Evolutionary conservation across 2,113 vertebrate genomes (phyloP).

Genomic region (Empidonax alnorum): DNA sequence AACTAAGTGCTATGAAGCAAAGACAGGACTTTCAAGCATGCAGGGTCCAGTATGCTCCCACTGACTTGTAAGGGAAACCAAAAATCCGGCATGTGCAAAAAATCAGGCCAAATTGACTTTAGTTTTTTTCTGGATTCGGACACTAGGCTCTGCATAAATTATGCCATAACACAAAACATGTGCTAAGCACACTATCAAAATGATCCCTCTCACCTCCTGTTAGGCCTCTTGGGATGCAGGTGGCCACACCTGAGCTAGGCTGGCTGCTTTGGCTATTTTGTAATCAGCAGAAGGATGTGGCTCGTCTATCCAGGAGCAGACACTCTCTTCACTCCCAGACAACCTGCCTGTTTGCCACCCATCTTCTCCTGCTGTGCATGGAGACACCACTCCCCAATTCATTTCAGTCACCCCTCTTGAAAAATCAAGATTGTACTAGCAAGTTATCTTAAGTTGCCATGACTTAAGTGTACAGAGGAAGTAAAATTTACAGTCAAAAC

Average conservation of each 20-base stretch:
- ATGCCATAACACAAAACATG: not conserved
- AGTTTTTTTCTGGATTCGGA: not conserved
- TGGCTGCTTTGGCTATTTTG: not conserved
- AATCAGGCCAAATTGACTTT: not conserved
- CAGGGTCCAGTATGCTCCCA: not conserved
- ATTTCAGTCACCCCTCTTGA: not conserved
- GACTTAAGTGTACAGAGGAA: not conserved
- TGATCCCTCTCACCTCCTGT: not conserved
- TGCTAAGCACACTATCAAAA: not conserved
- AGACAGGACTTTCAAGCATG: not conserved
- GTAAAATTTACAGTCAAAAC: not conserved
- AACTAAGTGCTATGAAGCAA: not conserved
- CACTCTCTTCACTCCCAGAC: rapidly evolving
- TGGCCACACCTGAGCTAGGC: not conserved
- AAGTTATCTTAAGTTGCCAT: not conserved
- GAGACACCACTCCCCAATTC: not conserved
- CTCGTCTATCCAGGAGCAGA: not conserved
- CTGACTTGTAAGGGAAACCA: not conserved
- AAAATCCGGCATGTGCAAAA: not conserved
- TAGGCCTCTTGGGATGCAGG: not conserved
- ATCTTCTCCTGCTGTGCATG: not conserved
- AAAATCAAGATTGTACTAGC: not conserved
- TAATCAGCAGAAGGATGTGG: not conserved
- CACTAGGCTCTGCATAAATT: not conserved
- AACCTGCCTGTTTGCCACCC: not conserved